Base-by-base conservation (phyloP, 2,888 invertebrate species). In the Parnassius smintheus region DNA sequence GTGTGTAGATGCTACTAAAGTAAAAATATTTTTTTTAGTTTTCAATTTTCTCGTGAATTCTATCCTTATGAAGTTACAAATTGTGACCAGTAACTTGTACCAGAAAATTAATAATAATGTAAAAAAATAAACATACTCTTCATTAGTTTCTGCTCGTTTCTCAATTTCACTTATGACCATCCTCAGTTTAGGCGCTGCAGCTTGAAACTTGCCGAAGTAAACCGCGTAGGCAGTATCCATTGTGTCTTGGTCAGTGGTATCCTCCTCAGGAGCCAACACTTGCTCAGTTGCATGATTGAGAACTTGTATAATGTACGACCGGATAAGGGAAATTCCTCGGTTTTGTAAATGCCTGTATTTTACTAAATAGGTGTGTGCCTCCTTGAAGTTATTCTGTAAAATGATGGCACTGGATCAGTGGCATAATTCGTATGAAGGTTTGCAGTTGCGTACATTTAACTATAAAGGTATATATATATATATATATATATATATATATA, bases 161-260 rank as follows among this genome's bases (percentile, higher is more conserved):
- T 99, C 98, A 41, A 99, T 93, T 73, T 98, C 94, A 66, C 94
- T 94, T 52, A 98, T 95, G 9, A 99, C 93, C 64, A 94, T 93
- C 74, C 94, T 96, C 1, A 98, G 93, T 79, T 97, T 96, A 0
- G 96, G 95, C 0, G 98, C 95, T n/a, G 97, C 96, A 0, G 97
- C 96, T 81, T 98, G 97, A 82, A 99, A 99, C 86, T 98, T 97
- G 0, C 98, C 98, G 78, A 99, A 99, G 78, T 97, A 98, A 46
- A 94, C 94, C 55, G 96, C 98, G 90, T 94, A 96, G 44, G 96
- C 95, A 0, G 95, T 94, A 72, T 96, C 95, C 12, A 93, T 91
- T 25, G 84, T 79, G 18, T 84, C 85, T 59, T 81, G 80, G 9
- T 85, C 85, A 0, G 70, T 74, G 1, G 72, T 69, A 0, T 80